A percentile compares a stretch with the other conserved stretches of the same genome.
These are phyloP conservation scores for Acrocephalus scirpaceus DNA, from an alignment of 2,797 vertebrate genomes.

Conservation along the genomic window DNA sequence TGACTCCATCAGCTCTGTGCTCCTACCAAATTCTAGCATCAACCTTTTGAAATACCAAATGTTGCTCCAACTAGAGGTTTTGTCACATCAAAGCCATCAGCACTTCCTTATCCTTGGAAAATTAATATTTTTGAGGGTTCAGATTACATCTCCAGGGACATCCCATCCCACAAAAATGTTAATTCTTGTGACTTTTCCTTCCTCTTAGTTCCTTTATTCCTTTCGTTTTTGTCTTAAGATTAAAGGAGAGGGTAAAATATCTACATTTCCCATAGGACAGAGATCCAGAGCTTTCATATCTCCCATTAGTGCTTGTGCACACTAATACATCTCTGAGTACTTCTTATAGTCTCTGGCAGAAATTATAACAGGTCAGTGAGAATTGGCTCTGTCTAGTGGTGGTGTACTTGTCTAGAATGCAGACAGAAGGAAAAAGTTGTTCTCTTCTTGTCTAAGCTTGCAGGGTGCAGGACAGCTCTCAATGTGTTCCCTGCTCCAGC, in stretches of 20 bases:
- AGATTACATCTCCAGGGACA: neutral
- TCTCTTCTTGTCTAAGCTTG: neutral
- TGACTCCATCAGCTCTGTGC: neutral
- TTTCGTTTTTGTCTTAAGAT: slow-evolving; percentile 21
- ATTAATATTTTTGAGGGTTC: slow-evolving; percentile 30
- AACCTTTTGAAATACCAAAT: neutral
- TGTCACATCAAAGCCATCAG: slow-evolving; percentile 41
- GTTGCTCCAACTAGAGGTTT: neutral
- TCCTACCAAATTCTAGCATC: neutral
- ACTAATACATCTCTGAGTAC: neutral
- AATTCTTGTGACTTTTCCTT: slow-evolving; percentile 50
- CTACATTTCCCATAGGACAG: neutral
- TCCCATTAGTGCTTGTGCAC: neutral
- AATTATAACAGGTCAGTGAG: neutral
- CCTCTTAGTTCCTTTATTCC: neutral
- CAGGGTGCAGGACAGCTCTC: neutral
- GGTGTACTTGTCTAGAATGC: neutral
- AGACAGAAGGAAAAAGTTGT: neutral
- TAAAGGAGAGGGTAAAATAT: slow-evolving; percentile 17
- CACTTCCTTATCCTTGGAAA: slow-evolving; percentile 24
- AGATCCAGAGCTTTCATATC: neutral
- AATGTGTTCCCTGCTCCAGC: accelerated
- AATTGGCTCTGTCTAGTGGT: neutral
- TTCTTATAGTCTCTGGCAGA: neutral
- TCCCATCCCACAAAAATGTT: slow-evolving; percentile 3